phyloP scores from a whole-genome alignment of 2,888 invertebrate genomes.

The Epistrophe grossulariae region DNA sequence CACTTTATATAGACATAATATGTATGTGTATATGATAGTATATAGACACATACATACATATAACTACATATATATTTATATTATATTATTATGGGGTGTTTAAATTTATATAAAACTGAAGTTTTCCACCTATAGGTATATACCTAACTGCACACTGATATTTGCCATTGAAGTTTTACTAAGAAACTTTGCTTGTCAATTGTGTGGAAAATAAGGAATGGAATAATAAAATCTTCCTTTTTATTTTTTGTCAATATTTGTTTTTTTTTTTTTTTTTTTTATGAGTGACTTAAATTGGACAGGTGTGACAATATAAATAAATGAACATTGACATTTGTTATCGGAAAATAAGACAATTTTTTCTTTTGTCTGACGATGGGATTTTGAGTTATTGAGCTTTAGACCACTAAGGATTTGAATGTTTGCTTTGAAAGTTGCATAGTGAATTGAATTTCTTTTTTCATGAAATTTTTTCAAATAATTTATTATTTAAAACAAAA shows the following conservation, averaged over 20 bases:
- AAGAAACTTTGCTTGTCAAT: conserved; percentile 17
- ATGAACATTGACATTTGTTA: conserved; percentile 8
- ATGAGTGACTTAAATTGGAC: conserved; percentile 34
- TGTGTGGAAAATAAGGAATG: background rate
- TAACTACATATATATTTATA: background rate
- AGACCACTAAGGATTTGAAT: background rate
- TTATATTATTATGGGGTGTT: background rate
- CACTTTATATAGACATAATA: no score
- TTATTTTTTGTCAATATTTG: background rate
- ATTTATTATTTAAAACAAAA: no score
- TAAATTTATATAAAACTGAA: conserved; percentile 1
- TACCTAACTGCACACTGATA: background rate
- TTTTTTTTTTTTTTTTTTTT: background rate
- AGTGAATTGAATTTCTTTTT: no score
- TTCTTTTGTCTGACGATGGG: background rate
- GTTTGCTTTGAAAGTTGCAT: background rate
- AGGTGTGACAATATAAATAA: conserved; percentile 17
- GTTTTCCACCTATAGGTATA: background rate
- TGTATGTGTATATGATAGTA: background rate
- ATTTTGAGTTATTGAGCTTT: no score
- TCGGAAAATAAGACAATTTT: background rate
- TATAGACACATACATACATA: no score
- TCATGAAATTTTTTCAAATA: no score
- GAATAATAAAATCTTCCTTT: background rate
- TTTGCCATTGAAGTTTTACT: background rate